Evolutionary conservation across 53 echinoderm and acorn worm genomes (phyloP), one percentile per base, ranked within the genome.

Genomic region (Pentamera pediparva): DNA sequence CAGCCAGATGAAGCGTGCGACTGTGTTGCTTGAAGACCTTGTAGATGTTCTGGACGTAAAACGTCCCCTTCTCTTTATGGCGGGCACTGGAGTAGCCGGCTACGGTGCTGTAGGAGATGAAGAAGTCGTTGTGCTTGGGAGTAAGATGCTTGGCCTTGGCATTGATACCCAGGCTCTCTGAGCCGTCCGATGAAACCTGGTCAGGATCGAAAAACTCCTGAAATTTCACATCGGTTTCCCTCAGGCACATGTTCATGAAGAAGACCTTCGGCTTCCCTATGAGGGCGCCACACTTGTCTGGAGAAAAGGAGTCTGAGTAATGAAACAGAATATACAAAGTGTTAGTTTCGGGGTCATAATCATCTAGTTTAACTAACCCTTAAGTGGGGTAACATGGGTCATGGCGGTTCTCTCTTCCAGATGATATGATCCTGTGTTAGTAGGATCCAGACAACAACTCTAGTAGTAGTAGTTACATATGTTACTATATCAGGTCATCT

Each of bases 241-340:
- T 22, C n/a, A 39, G 67, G 45, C 67, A 67, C 2, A 45, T 27
- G 17, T 67, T 67, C 27, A 67, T 67, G 67, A 67, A 67, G 45
- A 67, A 67, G 40, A 67, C 45, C 40, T 67, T 67, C 4, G 67
- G 67, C 67, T 67, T 67, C 30, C 67, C 67, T 43, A 31, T 30
- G 12, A 67, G 41, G 15, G 29, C 11, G n/a, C 45, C 45, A 31
- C 67, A 67, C 0, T 47, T 41, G 7, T 4, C 54, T 13, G 54
- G n/a, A n/a, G n/a, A n/a, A n/a, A n/a, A n/a, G n/a, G n/a, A n/a
- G n/a, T n/a, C n/a, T n/a, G n/a, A n/a, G n/a, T n/a, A n/a, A n/a
- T n/a, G n/a, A n/a, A n/a, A n/a, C n/a, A n/a, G n/a, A n/a, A n/a
- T n/a, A n/a, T n/a, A n/a, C n/a, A n/a, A n/a, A n/a, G n/a, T n/a